A percentile compares a stretch with the other conserved stretches of the same genome.
Conservation (phyloP, 2,113 vertebrate genomes). For the Peromyscus californicus region DNA sequence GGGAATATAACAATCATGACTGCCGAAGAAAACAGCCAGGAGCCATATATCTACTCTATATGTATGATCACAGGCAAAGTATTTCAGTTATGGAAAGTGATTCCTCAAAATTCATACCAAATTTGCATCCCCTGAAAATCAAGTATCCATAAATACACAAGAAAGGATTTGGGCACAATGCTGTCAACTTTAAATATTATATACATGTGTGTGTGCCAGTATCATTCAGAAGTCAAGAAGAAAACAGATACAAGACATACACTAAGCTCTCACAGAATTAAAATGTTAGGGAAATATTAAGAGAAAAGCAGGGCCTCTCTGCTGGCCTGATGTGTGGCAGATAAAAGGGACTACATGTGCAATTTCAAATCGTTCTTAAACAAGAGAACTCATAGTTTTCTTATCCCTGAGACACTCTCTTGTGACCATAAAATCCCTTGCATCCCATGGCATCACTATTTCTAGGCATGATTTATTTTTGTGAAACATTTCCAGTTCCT, state of each 20-base stretch:
- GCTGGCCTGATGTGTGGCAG: background rate
- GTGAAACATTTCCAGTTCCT: background rate
- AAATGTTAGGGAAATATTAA: background rate
- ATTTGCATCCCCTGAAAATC: background rate
- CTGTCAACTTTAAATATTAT: background rate
- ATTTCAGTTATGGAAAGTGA: background rate
- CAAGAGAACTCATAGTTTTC: background rate
- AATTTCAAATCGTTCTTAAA: constrained; percentile 20
- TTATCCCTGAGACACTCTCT: background rate
- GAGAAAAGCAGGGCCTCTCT: background rate
- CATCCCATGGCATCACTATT: background rate
- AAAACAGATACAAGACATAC: background rate
- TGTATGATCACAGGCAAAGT: background rate
- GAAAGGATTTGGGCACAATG: background rate
- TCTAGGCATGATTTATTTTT: background rate
- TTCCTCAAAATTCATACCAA: background rate
- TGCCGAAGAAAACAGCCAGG: background rate
- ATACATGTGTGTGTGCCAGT: background rate
- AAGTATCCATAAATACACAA: background rate
- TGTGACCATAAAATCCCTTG: background rate
- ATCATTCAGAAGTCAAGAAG: background rate
- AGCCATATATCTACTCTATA: background rate
- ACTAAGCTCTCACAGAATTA: background rate
- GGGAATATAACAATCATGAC: background rate
- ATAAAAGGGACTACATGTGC: background rate